Evolutionary conservation across 2,888 invertebrate genomes (phyloP).

Genomic region (Archaeoteleia sp.): DNA sequence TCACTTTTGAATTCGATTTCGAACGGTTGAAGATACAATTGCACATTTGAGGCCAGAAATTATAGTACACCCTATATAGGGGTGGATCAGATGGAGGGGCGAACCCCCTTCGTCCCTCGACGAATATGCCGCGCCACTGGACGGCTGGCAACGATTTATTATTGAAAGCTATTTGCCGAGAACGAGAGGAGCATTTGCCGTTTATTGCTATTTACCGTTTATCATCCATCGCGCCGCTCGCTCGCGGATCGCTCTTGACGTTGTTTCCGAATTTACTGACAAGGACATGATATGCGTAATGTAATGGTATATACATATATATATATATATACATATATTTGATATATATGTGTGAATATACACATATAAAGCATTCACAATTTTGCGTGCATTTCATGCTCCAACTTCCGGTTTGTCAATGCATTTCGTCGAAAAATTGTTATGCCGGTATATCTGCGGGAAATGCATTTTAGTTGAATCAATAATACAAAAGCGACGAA

Average conservation of each 20-base stretch:
- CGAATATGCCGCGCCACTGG: slow-evolving; percentile 54
- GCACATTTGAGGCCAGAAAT: slow-evolving; percentile 24
- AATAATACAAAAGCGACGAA: slow-evolving; percentile 2
- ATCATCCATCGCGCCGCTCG: slow-evolving; percentile 54
- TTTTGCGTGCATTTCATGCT: not conserved
- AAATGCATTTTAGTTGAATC: not conserved
- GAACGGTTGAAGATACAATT: slow-evolving; percentile 22
- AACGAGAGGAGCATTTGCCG: slow-evolving; percentile 57
- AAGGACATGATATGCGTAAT: slow-evolving; percentile 48
- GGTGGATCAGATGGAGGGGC: slow-evolving; percentile 30
- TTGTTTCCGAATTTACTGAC: slow-evolving; percentile 57
- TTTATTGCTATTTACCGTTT: slow-evolving; percentile 59
- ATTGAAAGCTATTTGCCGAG: slow-evolving; percentile 59
- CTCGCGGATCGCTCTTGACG: slow-evolving; percentile 53
- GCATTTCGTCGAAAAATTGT: slow-evolving; percentile 30
- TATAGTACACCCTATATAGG: slow-evolving; percentile 44
- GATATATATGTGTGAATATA: not conserved
- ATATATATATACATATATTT: slow-evolving; percentile 2
- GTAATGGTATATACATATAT: slow-evolving; percentile 12
- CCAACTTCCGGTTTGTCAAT: slow-evolving; percentile 31
- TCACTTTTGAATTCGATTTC: slow-evolving; percentile 30
- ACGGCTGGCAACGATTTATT: slow-evolving; percentile 57
- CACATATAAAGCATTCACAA: slow-evolving; percentile 11
- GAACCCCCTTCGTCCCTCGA: slow-evolving; percentile 29
- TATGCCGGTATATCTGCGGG: not conserved